Base-by-base conservation (phyloP, 2,797 vertebrate genomes). In the Channallabes apus region DNA sequence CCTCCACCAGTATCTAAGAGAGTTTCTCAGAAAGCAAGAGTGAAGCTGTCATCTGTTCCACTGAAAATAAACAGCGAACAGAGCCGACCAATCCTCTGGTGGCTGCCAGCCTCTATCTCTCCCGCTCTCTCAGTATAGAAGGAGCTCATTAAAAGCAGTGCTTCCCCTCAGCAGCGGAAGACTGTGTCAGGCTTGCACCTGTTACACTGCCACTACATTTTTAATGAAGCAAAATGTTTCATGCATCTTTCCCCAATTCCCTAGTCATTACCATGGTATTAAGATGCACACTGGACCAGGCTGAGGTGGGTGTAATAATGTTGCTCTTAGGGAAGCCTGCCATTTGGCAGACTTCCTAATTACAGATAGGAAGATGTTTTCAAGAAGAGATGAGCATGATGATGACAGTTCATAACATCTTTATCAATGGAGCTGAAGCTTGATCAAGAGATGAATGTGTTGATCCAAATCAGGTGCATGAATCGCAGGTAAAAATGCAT, bases 141-240 rank as follows among this genome's bases (percentile, higher is more conserved):
- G 87, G 88, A 91, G 91, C 92, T 93, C 92, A 92, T 90, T 89
- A 91, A 91, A 88, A 61, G 67, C 90, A 87, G 83, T 75, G 76
- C 85, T 80, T 86, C 76, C 82, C 85, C 87, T 89, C 86, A 86
- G 86, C 83, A 67, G 86, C 84, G 89, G 87, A 91, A 92, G 86
- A 67, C 89, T 75, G 86, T 88, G 88, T 88, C 85, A 86, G 83
- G 84, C 78, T 83, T 89, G 93, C 92, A 93, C 92, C 93, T 93
- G 91, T 91, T 93, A 90, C 91, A 86, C 88, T 73, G 82, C 89
- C 84, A 84, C 86, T 92, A 90, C 82, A 93, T 93, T 92, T 93
- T 94, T 93, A 92, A 94, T 92, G 89, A 94, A 89, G 82, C 91
- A 88, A 93, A 92, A 90, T 86, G 76, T 79, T 92, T 86, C 22